Evolutionary conservation across 2,113 vertebrate species (phyloP), one percentile per base, ranked within the genome.

Genomic region (Peromyscus leucopus): DNA sequence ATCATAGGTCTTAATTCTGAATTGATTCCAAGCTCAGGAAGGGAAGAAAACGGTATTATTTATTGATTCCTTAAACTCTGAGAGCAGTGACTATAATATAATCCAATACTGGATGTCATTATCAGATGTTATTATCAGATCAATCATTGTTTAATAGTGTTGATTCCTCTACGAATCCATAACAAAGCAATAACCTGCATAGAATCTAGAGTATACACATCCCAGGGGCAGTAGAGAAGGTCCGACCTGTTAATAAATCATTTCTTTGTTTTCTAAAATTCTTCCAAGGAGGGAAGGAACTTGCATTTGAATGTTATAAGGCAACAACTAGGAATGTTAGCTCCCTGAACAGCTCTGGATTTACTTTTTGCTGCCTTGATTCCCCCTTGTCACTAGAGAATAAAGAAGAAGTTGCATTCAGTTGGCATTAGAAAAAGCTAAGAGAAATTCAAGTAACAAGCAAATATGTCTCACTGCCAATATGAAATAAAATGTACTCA

Each of bases 51-150:
- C 39, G 33, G 59, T 33, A 95, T 95, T 92, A 92, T 86, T 91
- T 95, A 96, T 93, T 95, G 94, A 96, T 95, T 26, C 1, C 8
- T 42, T 90, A 96, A 95, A 95, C 16, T 59, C 65, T 86, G 90
- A 96, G 5, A 91, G 26, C 48, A 72, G 76, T 89, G 72, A 91
- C 63, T 94, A 96, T 87, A 96, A 95, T 94, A 97, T 87, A 95
- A 95, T 94, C 96, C 78, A 96, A 83, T 21, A 93, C 57, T 88
- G 1, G 82, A 67, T 97, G 72, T 42, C 12, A 95, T 86, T 55
- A 93, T 80, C 51, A 96, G 85, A 69, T 59, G 72, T 75, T 91
- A 91, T 88, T 94, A 87, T 90, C 75, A 92, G 85, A 86, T 89
- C 65, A 61, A 93, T 92, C 75, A 93, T 72, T 88, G 76, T 72